Base-by-base conservation (phyloP, 1,140 invertebrate genomes). In the Drosophila auraria region DNA sequence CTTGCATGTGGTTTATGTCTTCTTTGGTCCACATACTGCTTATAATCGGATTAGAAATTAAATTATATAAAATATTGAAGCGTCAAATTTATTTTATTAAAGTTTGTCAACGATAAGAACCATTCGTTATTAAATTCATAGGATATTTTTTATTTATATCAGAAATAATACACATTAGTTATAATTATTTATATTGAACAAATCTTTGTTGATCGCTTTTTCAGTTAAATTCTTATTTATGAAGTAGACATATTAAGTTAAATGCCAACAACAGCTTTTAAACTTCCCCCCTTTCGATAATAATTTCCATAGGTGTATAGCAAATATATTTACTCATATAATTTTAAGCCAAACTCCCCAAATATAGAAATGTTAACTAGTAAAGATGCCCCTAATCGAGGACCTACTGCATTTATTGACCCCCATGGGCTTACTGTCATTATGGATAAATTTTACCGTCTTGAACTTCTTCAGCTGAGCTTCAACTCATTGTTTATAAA, bases 401-500 rank as follows among this genome's bases (percentile, higher is more conserved):
- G 5, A 1, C 53, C 33, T 15, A 42, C 36, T 42, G n/a, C 9
- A 25, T 62, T 38, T 62, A 23, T n/a, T 68, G 44, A 30, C 14
- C 36, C 25, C 20, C n/a, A 36, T 69, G 7, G 17, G 0, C 23
- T 20, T 2, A 12, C 36, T 66, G 62, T 54, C 27, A 66, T 38
- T 47, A 36, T 38, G 30, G 12, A 27, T n/a, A 53, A 12, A 17
- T 27, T 42, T 40, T n/a, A 33, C 23, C 25, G 12, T 42, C 27
- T 65, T 40, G 27, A 33, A 30, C 61, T 66, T 44, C 23, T 56
- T 27, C 23, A 20, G 9, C 36, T 27, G 17, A 14, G 17, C 17
- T 15, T 6, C 20, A 40, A 51, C 20, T 40, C 40, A 66, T 56
- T 70, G 38, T 54, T 69, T 71, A 71, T 71, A 47, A 47, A 47